These are phyloP conservation scores for Pissodes strobi DNA, from an alignment of 1,140 invertebrate genomes.

Conservation along the genomic window DNA sequence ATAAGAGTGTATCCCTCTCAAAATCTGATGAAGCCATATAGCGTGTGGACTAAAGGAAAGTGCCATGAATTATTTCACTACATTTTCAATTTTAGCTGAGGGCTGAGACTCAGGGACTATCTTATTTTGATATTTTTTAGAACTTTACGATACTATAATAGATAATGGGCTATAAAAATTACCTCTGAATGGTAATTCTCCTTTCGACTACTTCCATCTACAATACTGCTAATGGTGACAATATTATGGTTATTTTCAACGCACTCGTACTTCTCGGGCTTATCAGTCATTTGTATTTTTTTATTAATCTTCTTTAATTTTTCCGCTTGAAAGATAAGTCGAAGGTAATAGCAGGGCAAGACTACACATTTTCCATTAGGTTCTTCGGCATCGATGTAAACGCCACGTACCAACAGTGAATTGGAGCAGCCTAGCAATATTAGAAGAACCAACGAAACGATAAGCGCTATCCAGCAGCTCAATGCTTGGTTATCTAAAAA, in stretches of 20 bases:
- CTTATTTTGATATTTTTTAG: too few species aligned
- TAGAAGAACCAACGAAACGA: slow-evolving; percentile 72
- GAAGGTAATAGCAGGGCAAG: slow-evolving; percentile 79
- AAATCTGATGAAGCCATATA: too few species aligned
- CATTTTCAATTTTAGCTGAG: too few species aligned
- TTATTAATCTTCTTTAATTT: slow-evolving; percentile 61
- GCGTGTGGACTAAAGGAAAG: too few species aligned
- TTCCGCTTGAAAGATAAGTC: slow-evolving; percentile 73
- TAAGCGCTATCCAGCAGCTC: slow-evolving; percentile 78
- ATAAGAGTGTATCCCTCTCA: too few species aligned
- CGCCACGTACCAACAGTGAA: slow-evolving; percentile 79
- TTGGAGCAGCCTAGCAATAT: slow-evolving; percentile 83
- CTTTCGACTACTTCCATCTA: slow-evolving; percentile 13
- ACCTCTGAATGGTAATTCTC: slow-evolving; percentile 8
- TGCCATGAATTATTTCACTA: too few species aligned
- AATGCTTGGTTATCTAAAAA: slow-evolving; percentile 67
- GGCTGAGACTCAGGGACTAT: too few species aligned
- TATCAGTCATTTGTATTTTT: slow-evolving; percentile 27
- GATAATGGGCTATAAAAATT: neutral
- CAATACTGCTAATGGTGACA: slow-evolving; percentile 15
- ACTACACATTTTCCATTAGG: slow-evolving; percentile 77
- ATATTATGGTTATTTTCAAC: slow-evolving; percentile 43
- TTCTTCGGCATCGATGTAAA: slow-evolving; percentile 83
- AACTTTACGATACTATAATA: too few species aligned
- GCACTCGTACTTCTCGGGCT: slow-evolving; percentile 49